phyloP scores from a whole-genome alignment of 2,797 vertebrate genomes.

The Poecilia wingei region DNA sequence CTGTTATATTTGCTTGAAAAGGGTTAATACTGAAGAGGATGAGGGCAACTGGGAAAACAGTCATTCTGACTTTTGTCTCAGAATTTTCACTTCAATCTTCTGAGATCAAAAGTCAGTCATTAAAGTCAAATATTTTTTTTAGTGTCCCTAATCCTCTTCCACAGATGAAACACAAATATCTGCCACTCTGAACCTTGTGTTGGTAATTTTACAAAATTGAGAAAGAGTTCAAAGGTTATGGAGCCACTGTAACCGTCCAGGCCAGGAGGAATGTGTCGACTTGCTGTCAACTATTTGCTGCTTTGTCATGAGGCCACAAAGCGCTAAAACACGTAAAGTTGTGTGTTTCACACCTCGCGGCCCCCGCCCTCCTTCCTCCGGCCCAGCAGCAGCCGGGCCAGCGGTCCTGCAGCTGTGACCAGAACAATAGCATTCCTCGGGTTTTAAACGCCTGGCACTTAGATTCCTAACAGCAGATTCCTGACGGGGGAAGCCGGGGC shows the following conservation, averaged over 20 bases:
- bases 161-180: not conserved
- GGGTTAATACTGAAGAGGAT: too few relatives aligned
- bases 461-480: conserved; percentile 79
- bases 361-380: conserved; percentile 50
- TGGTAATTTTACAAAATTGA: not conserved
- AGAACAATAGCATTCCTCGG: conserved; percentile 79
- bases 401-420: conserved; percentile 75
- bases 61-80: too few relatives aligned
- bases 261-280: conserved; percentile 75
- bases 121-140: too few relatives aligned
- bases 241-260: conserved; percentile 5
- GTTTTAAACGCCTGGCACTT: conserved; percentile 77
- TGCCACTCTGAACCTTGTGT: not conserved
- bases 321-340: conserved; percentile 69
- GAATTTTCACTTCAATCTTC: too few relatives aligned
- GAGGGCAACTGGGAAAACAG: too few relatives aligned
- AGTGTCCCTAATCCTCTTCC: too few relatives aligned
- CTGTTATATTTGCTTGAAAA: too few relatives aligned
- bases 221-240: not conserved
- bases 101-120: too few relatives aligned
- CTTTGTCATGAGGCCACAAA: conserved; percentile 69
- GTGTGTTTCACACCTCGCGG: conserved; percentile 71
- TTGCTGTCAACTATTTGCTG: conserved; percentile 75
- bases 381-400: conserved; percentile 56
- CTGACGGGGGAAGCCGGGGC: conserved; percentile 60